phyloP scores from a whole-genome alignment of 35 echinoderm and acorn worm genomes.

The Apostichopus parvimensis region DNA sequence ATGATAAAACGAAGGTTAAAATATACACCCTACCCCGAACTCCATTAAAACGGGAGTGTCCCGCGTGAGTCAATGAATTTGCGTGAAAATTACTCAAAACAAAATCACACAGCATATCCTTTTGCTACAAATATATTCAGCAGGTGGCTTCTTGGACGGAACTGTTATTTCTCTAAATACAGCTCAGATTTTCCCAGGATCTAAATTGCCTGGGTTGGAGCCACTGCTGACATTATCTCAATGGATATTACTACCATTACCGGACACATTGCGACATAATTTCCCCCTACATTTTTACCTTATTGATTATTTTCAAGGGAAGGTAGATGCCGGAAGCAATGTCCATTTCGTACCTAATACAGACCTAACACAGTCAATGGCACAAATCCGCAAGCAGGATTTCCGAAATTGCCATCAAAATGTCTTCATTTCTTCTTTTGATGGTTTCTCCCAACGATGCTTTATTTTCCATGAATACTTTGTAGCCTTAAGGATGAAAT shows the following conservation, averaged over 20 bases:
- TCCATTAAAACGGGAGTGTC: too few relatives aligned
- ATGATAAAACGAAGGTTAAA: too few relatives aligned
- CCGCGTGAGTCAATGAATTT: too few relatives aligned
- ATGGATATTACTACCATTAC: background rate
- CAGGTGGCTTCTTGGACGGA: too few relatives aligned
- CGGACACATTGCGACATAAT: background rate
- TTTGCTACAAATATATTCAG: too few relatives aligned
- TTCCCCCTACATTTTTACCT: background rate
- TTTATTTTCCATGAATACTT: background rate
- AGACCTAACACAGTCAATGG: background rate
- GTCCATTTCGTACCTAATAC: slow-evolving; percentile 12
- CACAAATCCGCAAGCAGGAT: slow-evolving; percentile 18
- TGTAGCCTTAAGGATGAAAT: background rate
- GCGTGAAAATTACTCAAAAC: too few relatives aligned
- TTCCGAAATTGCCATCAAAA: slow-evolving; percentile 33
- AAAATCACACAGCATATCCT: too few relatives aligned
- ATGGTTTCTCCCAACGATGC: too few relatives aligned
- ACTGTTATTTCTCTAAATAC: too few relatives aligned
- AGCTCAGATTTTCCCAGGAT: too few relatives aligned
- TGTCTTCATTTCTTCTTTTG: background rate
- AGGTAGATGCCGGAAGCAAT: slow-evolving; percentile 31
- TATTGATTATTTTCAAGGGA: slow-evolving; percentile 4
- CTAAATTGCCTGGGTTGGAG: background rate
- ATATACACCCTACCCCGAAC: too few relatives aligned
- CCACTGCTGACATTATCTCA: background rate